Evolutionary conservation across 2,113 vertebrate species (phyloP).

Genomic region (Macquaria ambigua): DNA sequence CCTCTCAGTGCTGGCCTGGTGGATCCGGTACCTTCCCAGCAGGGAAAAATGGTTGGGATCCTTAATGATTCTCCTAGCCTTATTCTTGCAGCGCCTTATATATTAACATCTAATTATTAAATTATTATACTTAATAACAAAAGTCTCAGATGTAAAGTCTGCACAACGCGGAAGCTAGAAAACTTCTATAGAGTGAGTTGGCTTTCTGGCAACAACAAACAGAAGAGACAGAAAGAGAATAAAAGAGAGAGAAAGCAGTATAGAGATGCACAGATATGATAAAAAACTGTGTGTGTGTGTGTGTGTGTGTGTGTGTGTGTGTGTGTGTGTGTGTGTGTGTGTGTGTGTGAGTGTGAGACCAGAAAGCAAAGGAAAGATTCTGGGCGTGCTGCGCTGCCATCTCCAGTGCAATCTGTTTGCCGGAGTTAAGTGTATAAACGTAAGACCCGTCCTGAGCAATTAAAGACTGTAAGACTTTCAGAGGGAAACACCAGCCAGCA

Average conservation of each 20-base stretch:
- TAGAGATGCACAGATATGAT: not conserved
- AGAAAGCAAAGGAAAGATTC: not conserved
- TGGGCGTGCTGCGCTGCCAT: not conserved
- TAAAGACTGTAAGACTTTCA: not conserved
- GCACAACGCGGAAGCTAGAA: too few species aligned
- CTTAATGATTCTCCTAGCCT: too few species aligned
- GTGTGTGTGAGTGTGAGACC: not conserved
- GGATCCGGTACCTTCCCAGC: too few species aligned
- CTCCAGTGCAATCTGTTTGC: not conserved
- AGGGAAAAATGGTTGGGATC: too few species aligned
- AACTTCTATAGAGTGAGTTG: too few species aligned
- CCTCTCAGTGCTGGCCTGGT: too few species aligned
- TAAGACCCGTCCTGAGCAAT: not conserved
- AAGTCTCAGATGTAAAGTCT: too few species aligned
- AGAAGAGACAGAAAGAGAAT: not conserved
- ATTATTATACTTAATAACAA: too few species aligned
- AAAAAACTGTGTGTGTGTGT: not conserved
- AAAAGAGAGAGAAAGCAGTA: not conserved
- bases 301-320: not conserved
- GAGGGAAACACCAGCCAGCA: not conserved
- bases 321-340: not conserved
- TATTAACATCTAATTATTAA: too few species aligned
- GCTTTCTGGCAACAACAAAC: not conserved
- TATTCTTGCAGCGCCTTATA: too few species aligned
- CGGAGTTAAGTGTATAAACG: not conserved